phyloP scores from a whole-genome alignment of 2,113 vertebrate genomes.

The Macquaria ambigua region DNA sequence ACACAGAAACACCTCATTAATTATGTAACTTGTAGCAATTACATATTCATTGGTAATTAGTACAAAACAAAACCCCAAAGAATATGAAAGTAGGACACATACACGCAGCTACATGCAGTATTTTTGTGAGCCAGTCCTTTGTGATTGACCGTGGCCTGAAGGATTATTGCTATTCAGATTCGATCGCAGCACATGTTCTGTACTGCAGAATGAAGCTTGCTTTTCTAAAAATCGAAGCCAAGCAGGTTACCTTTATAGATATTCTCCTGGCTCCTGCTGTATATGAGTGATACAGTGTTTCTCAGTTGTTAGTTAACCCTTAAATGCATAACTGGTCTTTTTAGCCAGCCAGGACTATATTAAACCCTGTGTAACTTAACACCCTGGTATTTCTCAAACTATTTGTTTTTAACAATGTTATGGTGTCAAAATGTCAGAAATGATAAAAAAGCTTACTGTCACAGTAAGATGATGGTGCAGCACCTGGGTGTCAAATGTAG shows the following conservation, averaged over 20 bases:
- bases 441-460: background rate
- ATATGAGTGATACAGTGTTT: background rate
- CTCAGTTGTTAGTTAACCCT: background rate
- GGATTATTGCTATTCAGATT: slow-evolving; percentile 5
- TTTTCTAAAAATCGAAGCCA: background rate
- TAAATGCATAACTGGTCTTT: background rate
- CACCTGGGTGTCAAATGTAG: too few relatives aligned
- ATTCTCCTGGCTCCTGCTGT: background rate
- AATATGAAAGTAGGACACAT: slow-evolving; percentile 30
- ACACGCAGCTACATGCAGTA: background rate
- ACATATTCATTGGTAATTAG: slow-evolving; percentile 34
- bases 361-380: background rate
- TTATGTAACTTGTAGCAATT: slow-evolving; percentile 28
- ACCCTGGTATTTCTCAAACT: background rate
- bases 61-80: slow-evolving; percentile 8
- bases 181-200: background rate
- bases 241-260: background rate
- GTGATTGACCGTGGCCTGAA: background rate
- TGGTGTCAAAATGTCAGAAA: background rate
- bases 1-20: slow-evolving; percentile 22
- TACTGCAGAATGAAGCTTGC: background rate
- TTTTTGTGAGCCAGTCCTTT: background rate
- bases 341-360: background rate
- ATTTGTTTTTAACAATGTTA: background rate
- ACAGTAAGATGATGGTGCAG: too few relatives aligned